Conservation (phyloP, 2,113 vertebrate species). For the Burhinus bistriatus region DNA sequence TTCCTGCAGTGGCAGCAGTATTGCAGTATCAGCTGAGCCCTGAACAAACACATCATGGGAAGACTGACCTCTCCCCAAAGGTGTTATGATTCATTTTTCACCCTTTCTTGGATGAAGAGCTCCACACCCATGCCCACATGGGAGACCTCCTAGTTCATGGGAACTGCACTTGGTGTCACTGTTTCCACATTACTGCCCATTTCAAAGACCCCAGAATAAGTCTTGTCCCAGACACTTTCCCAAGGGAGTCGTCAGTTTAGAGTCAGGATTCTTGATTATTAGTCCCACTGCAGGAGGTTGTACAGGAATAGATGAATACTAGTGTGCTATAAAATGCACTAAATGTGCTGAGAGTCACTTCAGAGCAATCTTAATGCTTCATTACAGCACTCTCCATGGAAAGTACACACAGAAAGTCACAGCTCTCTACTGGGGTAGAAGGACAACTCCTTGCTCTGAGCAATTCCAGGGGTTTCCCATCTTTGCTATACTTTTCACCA, state of each 20-base stretch:
- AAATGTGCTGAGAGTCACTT: background rate
- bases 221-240: background rate
- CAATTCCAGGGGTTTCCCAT: background rate
- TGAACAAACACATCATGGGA: background rate
- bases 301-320: background rate
- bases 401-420: background rate
- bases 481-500: background rate
- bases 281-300: background rate
- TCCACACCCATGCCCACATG: background rate
- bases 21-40: background rate
- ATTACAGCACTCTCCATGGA: background rate
- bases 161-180: background rate
- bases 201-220: background rate
- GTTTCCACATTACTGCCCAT: conserved; percentile 3
- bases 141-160: background rate
- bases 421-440: background rate
- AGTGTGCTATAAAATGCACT: background rate
- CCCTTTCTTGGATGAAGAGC: background rate
- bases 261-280: background rate
- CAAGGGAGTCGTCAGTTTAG: background rate
- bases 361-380: background rate
- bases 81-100: background rate
- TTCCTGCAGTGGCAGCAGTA: background rate
- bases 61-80: background rate
- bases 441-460: background rate